Conservation (phyloP, 2,113 vertebrate genomes). For the Propithecus coquereli region DNA sequence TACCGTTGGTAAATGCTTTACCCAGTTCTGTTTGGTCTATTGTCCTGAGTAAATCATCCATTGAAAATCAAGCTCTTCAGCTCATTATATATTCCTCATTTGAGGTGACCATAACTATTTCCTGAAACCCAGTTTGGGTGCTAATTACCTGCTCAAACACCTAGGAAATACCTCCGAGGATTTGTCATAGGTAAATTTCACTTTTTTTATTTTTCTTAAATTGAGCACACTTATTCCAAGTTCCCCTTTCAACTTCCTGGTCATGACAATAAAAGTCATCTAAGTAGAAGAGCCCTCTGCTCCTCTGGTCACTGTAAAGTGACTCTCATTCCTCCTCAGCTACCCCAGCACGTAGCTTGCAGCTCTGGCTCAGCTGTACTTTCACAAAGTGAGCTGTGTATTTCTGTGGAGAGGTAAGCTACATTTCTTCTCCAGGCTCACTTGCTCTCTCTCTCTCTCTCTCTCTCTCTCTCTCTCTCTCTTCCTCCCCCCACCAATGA, state of each 20-base stretch:
- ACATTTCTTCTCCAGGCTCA: background rate
- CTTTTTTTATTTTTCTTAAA: slow-evolving; percentile 54
- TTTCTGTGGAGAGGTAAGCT: slow-evolving; percentile 8
- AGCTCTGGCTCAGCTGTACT: background rate
- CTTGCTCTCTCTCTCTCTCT: background rate
- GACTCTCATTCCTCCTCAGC: background rate
- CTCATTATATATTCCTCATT: slow-evolving; percentile 89
- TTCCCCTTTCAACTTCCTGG: slow-evolving; percentile 52
- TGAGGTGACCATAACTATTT: slow-evolving; percentile 89
- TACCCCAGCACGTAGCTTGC: background rate
- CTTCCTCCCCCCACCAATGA: background rate
- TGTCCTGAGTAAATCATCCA: slow-evolving; percentile 93
- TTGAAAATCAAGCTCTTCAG: slow-evolving; percentile 89
- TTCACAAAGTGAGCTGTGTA: background rate
- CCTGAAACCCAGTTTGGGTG: slow-evolving; percentile 80
- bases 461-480: background rate
- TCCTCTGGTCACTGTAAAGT: background rate
- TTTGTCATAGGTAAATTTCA: slow-evolving; percentile 61
- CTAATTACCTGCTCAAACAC: slow-evolving; percentile 83
- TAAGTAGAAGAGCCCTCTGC: background rate
- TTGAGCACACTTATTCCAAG: slow-evolving; percentile 47
- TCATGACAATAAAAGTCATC: background rate
- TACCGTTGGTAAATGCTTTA: slow-evolving; percentile 85
- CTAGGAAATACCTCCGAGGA: slow-evolving; percentile 76
- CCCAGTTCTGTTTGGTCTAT: slow-evolving; percentile 90